These are phyloP conservation scores for Ametastegia equiseti DNA, from an alignment of 2,888 invertebrate species.

Conservation along the genomic window DNA sequence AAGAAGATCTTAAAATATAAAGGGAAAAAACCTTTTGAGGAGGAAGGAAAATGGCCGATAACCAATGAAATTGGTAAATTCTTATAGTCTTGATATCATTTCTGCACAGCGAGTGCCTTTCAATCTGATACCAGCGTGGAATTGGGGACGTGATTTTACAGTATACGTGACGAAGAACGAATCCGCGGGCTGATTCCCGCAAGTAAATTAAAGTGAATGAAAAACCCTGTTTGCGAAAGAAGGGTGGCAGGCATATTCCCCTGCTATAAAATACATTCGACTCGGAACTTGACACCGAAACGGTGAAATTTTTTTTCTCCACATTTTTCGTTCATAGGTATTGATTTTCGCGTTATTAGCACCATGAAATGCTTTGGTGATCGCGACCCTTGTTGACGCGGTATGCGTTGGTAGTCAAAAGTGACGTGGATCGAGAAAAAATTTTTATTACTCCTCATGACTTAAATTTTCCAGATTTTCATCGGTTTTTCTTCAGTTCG, in stretches of 20 bases:
- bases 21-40: not conserved
- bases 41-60: not conserved
- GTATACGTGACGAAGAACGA: not conserved
- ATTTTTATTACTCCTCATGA: too few relatives aligned
- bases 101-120: not conserved
- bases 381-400: too few relatives aligned
- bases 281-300: not conserved
- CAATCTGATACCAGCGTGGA: not conserved
- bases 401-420: too few relatives aligned
- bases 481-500: too few relatives aligned
- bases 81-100: not conserved
- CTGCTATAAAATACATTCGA: not conserved
- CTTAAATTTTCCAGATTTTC: too few relatives aligned
- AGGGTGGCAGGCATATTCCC: not conserved
- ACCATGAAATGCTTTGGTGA: too few relatives aligned
- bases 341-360: too few relatives aligned
- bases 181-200: not conserved
- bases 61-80: not conserved
- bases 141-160: not conserved
- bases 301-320: not conserved
- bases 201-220: constrained; percentile 20
- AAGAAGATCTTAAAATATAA: too few relatives aligned
- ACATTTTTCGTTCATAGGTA: not conserved
- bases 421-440: too few relatives aligned
- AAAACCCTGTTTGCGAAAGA: not conserved